Base-by-base conservation (phyloP, 2,113 vertebrate species). In the Trochalopteron elliotii region DNA sequence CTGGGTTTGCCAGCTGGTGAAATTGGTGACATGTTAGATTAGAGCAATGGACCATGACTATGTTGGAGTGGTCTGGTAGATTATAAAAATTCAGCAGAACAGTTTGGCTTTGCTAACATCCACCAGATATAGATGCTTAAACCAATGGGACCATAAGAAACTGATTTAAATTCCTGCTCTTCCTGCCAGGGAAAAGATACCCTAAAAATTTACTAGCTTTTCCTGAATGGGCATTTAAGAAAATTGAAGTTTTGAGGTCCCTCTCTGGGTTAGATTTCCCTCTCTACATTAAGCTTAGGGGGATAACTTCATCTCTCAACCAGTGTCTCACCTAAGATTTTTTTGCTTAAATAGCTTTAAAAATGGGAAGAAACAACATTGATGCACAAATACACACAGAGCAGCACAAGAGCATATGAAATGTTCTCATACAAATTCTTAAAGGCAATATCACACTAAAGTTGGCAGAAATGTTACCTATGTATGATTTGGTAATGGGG, bases 341-440 rank as follows among this genome's bases (percentile, higher is more conserved):
- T 50, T 71, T 91, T 93, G 37, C 52, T 72, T 83, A 59, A 71
- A 55, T 44, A 21, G 17, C 37, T 84, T 95, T 78, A 81, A 59
- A 80, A 93, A 65, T 57, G 49, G 59, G 49, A 80, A 52, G 31
- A 80, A 23, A 67, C n/a, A 82, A 7, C 20, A 70, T 33, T 39
- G 17, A 22, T 11, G 28, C 15, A 37, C 12, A 65, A 63, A 63
- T 25, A 55, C 7, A 21, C 42, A 59, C 28, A 87, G 53, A 87
- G 40, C 57, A 90, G 79, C 55, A 28, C 55, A 44, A 71, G 55
- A 70, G 56, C 63, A 16, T 61, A 53, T 52, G 67, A 94, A 80
- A 45, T 61, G 56, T 68, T 56, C 86, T 92, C 57, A 69, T 59
- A 44, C 71, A 93, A 92, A 90, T 94, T 92, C 77, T 96, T 96